A percentile compares a stretch with the other conserved stretches of the same genome.
Conservation (phyloP, 2,888 invertebrate species). For the Microdon myrmicae region DNA sequence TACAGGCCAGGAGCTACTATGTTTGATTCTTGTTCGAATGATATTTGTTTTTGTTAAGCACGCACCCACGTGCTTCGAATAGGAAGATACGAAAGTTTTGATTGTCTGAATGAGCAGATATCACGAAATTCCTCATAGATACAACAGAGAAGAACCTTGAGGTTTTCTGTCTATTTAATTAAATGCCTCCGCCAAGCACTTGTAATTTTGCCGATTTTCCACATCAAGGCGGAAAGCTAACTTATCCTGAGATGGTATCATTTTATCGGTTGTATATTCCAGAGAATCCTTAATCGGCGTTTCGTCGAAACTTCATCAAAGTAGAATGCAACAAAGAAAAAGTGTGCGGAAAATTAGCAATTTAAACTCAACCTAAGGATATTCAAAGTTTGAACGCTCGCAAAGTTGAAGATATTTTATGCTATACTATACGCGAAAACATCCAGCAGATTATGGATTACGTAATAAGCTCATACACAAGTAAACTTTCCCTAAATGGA, state of each 20-base stretch:
- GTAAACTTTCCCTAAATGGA: too few species aligned
- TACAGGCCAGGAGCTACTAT: background rate
- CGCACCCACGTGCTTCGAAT: too few species aligned
- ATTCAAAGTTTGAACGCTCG: constrained; percentile 5
- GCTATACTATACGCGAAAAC: background rate
- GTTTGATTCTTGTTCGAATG: constrained; percentile 2
- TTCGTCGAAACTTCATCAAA: constrained; percentile 4
- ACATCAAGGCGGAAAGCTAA: constrained; percentile 2
- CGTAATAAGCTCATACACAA: background rate
- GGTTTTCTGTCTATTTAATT: constrained; percentile 11
- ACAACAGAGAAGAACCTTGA: background rate
- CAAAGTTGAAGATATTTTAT: constrained; percentile 10
- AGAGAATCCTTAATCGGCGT: constrained; percentile 2
- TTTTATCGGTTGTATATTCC: background rate
- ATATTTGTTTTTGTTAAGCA: constrained; percentile 10
- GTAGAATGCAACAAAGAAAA: constrained; percentile 11
- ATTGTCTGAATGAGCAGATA: too few species aligned
- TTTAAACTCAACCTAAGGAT: constrained; percentile 8
- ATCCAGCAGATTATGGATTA: background rate
- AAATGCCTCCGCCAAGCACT: constrained; percentile 8
- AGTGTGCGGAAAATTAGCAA: constrained; percentile 11
- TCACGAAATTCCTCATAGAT: background rate
- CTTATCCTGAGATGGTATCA: constrained; percentile 1
- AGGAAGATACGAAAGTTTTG: too few species aligned
- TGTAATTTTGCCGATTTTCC: constrained; percentile 18